A percentile compares a stretch with the other conserved stretches of the same genome.
Evolutionary conservation across 53 echinoderm and acorn worm genomes (phyloP).

Genomic region (Arbacia lixula): DNA sequence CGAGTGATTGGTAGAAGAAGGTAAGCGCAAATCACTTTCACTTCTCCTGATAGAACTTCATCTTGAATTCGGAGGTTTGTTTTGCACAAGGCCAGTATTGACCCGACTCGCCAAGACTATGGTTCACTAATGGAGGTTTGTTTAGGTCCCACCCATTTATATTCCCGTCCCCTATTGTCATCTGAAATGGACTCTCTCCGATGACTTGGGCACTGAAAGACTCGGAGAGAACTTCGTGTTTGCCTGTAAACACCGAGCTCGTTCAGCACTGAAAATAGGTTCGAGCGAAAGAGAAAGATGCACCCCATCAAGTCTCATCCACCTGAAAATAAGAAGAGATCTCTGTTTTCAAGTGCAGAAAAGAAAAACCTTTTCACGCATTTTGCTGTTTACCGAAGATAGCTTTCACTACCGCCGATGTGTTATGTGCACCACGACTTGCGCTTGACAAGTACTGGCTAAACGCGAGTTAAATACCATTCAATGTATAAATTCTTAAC

Average conservation of each 20-base stretch:
- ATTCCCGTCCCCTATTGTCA: background rate
- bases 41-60: slow-evolving; percentile 7
- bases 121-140: slow-evolving; percentile 44
- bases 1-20: background rate
- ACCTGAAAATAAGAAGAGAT: too few relatives aligned
- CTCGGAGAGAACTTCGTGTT: background rate
- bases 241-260: slow-evolving; percentile 6
- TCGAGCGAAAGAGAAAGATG: too few relatives aligned
- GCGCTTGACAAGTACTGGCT: too few relatives aligned
- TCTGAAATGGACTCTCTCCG: background rate
- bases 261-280: too few relatives aligned
- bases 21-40: background rate
- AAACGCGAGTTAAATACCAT: too few relatives aligned
- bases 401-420: too few relatives aligned
- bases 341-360: too few relatives aligned
- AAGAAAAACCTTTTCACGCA: too few relatives aligned
- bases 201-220: background rate
- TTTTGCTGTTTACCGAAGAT: too few relatives aligned
- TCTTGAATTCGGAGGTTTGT: background rate
- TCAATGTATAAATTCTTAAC: too few relatives aligned
- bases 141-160: slow-evolving; percentile 15
- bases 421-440: too few relatives aligned
- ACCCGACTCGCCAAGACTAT: background rate
- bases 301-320: too few relatives aligned
- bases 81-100: slow-evolving; percentile 7